Evolutionary conservation across 2,797 vertebrate species (phyloP).

Genomic region (Phylloscopus collybita): DNA sequence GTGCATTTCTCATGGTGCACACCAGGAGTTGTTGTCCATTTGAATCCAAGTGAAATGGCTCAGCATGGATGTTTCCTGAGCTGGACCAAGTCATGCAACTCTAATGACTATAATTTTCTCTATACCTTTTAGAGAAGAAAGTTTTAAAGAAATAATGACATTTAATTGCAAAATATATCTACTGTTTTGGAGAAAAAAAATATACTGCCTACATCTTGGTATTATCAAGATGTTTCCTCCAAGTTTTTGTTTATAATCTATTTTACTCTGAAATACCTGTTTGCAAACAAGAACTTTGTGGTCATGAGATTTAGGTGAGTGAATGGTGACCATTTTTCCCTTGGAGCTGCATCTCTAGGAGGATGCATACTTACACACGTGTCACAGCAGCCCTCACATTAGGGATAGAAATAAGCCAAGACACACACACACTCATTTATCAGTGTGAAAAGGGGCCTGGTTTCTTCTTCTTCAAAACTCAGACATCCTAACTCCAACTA

Average conservation of each 20-base stretch:
- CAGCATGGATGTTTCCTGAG: neutral
- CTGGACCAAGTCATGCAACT: neutral
- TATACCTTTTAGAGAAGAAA: neutral
- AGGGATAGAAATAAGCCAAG: neutral
- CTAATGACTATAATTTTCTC: neutral
- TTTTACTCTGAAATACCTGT: neutral
- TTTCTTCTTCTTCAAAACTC: neutral
- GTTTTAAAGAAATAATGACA: neutral
- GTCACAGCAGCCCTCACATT: neutral
- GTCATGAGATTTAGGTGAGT: neutral
- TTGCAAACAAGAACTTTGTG: neutral
- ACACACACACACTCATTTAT: neutral
- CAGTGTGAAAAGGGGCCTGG: no score
- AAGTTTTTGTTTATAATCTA: neutral
- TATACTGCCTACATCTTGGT: neutral
- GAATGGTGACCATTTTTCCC: neutral
- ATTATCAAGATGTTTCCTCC: neutral
- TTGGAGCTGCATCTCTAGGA: neutral
- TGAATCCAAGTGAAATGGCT: neutral
- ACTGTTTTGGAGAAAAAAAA: neutral
- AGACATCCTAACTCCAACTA: neutral
- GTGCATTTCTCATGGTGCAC: neutral
- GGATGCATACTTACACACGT: fast-evolving
- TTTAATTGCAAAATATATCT: neutral
- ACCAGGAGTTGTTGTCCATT: neutral